A percentile compares a stretch with the other conserved stretches of the same genome.
phyloP scores from a whole-genome alignment of 2,113 vertebrate species.

The Verasper variegatus region DNA sequence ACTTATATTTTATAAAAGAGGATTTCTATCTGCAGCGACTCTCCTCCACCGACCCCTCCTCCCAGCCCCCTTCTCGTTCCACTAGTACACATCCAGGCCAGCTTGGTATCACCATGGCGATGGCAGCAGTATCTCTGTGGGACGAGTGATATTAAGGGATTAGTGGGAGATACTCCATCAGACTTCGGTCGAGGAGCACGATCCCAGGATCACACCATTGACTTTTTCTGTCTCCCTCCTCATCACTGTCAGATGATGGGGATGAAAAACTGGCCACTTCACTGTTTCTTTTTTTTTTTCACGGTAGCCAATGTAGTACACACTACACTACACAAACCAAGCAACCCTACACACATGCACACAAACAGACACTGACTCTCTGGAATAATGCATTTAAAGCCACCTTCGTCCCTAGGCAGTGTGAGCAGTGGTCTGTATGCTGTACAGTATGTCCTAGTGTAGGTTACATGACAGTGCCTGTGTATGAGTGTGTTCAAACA shows the following conservation, averaged over 20 bases:
- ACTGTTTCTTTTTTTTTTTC: constrained; percentile 13
- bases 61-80: constrained; percentile 15
- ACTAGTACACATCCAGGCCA: constrained; percentile 56
- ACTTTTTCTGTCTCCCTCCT: constrained; percentile 36
- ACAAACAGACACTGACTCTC: constrained; percentile 34
- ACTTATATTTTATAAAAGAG: constrained; percentile 40
- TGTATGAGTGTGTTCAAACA: constrained; percentile 47
- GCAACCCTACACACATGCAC: constrained; percentile 24
- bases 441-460: constrained; percentile 53
- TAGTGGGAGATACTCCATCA: constrained; percentile 72
- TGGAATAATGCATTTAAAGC: constrained; percentile 53
- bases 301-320: constrained; percentile 7
- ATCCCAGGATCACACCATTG: constrained; percentile 58
- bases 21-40: constrained; percentile 16
- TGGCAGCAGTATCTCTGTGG: constrained; percentile 62
- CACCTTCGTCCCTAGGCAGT: constrained; percentile 49
- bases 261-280: constrained; percentile 37
- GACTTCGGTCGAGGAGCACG: constrained; percentile 51
- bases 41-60: not conserved
- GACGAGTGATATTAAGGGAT: constrained; percentile 72
- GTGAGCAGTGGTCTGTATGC: constrained; percentile 40
- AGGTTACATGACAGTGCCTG: constrained; percentile 52
- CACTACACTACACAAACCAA: constrained; percentile 24
- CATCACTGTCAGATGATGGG: constrained; percentile 41
- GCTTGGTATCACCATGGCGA: constrained; percentile 47